These are phyloP conservation scores for Pseudochromis fuscus DNA, from an alignment of 2,797 vertebrate species.

Conservation along the genomic window DNA sequence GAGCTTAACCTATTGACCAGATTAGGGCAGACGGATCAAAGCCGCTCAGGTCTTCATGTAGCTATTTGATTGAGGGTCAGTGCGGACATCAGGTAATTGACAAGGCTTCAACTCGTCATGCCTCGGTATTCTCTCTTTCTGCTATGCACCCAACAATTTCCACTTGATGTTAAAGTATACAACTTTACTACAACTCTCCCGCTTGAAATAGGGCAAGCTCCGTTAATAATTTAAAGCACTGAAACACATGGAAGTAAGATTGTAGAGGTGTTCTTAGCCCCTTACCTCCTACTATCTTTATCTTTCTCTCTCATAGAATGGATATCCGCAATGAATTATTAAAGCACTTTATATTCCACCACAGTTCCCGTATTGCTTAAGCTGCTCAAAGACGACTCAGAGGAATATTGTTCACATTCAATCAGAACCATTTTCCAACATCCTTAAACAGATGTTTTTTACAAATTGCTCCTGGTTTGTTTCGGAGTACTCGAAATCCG, in stretches of 20 bases:
- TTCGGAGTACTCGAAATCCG: conserved; percentile 29
- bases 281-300: conserved; percentile 35
- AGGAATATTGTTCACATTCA: conserved; percentile 73
- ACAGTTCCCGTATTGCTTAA: conserved; percentile 75
- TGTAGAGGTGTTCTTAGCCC: conserved; percentile 24
- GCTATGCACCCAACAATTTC: conserved; percentile 17
- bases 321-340: conserved; percentile 76
- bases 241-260: conserved; percentile 40
- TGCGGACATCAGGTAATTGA: conserved; percentile 10
- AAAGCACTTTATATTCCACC: conserved; percentile 70
- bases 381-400: conserved; percentile 64
- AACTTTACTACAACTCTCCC: conserved; percentile 17
- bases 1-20: conserved; percentile 20
- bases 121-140: background rate
- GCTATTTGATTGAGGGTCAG: conserved; percentile 9
- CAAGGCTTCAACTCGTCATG: conserved; percentile 3
- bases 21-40: background rate
- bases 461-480: conserved; percentile 61
- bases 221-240: conserved; percentile 62
- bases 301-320: conserved; percentile 42
- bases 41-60: background rate
- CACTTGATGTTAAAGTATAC: conserved; percentile 31
- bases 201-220: conserved; percentile 43
- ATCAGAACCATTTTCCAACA: conserved; percentile 51
- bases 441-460: conserved; percentile 69